Evolutionary conservation across 2,888 invertebrate genomes (phyloP), one percentile per base, ranked within the genome.

Genomic region (Beris morrisii): DNA sequence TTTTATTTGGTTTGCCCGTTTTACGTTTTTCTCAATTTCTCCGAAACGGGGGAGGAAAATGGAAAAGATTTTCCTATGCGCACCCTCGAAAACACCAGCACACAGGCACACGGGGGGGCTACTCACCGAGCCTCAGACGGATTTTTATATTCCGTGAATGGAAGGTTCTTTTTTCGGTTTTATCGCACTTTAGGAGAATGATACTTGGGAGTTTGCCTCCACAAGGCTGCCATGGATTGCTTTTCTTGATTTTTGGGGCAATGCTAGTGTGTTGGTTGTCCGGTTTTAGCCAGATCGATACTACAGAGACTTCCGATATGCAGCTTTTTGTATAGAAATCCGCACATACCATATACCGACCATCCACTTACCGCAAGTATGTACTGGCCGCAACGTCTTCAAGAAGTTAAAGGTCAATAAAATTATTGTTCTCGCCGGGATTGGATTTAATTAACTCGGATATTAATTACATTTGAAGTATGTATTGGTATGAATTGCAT

Each of bases 251-350:
- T 48, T 48, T 48, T 48, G 48, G 48, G 12, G 15, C 48, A 48
- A 15, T 12, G 48, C 48, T 11, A 22, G 13, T 48, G 48, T 48
- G 12, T 48, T 13, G 48, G 48, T 48, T 48, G 48, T 15, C 48
- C 48, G 12, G 48, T 15, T 13, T 38, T 22, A 5, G 12, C 12
- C 22, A 12, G 48, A 48, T 48, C 48, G 48, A 48, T 48, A 48
- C 12, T 11, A 48, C 5, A 48, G 48, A 48, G 48, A 48, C 48
- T 48, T 48, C 48, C 48, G 6, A 48, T 48, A 48, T 48, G 48
- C 48, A 11, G 15, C 4, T 48, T 48, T 22, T 12, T 13, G 6
- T 48, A 13, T 4, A 12, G 45, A 45, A 45, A 12, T 2, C 45
- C 11, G 1, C 45, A 12, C n/a, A 45, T 45, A 11, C 1, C 45